Evolutionary conservation across 1,140 invertebrate species (phyloP).

Genomic region (Aradophagus sp.): DNA sequence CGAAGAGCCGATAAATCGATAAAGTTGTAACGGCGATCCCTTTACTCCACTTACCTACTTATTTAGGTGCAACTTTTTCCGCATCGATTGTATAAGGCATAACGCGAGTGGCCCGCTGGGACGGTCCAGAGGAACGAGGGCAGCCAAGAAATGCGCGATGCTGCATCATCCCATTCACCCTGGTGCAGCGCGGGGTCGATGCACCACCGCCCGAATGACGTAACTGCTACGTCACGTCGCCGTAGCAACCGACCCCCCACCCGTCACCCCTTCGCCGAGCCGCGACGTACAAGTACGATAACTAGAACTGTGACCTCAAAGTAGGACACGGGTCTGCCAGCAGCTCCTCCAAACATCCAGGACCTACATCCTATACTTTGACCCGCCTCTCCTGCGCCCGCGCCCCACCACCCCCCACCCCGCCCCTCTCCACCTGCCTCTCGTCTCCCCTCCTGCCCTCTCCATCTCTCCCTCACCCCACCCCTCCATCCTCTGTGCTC

Average conservation of each 20-base stretch:
- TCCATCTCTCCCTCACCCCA: too few relatives aligned
- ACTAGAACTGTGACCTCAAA: constrained; percentile 58
- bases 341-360: constrained; percentile 50
- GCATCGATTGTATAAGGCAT: constrained; percentile 38
- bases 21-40: constrained; percentile 33
- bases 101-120: constrained; percentile 29
- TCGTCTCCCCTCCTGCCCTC: too few relatives aligned
- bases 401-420: too few relatives aligned
- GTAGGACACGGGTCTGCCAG: constrained; percentile 45
- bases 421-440: too few relatives aligned
- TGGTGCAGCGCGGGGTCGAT: constrained; percentile 47
- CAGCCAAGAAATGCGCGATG: constrained; percentile 45
- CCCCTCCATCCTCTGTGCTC: too few relatives aligned
- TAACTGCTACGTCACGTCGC: constrained; percentile 52
- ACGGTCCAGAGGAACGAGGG: constrained; percentile 46
- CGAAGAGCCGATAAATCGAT: constrained; percentile 32
- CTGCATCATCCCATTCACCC: constrained; percentile 58
- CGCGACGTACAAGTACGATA: constrained; percentile 41
- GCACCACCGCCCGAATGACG: constrained; percentile 54
- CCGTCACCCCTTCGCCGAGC: constrained; percentile 20
- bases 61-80: constrained; percentile 44
- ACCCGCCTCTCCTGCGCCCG: too few relatives aligned
- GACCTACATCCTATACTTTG: constrained; percentile 45
- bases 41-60: constrained; percentile 48
- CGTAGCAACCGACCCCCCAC: constrained; percentile 47